Evolutionary conservation across 2,888 invertebrate species (phyloP).

Genomic region (Cryptus armator): DNA sequence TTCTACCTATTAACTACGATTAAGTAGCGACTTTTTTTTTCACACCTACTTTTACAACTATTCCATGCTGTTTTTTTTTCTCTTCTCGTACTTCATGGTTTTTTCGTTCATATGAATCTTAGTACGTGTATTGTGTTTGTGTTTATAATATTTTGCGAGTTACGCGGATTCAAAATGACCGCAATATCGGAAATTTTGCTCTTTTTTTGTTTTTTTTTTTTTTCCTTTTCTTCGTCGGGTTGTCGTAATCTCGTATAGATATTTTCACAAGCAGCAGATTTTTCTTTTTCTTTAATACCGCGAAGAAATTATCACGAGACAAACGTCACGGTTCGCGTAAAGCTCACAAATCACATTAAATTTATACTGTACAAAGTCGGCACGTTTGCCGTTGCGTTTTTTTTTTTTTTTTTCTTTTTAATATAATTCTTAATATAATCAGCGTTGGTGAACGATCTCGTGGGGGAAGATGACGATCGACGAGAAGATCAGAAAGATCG

Average conservation of each 20-base stretch:
- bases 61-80: conserved; percentile 68
- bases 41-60: conserved; percentile 72
- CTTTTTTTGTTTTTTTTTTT: background rate
- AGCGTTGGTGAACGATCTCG: conserved; percentile 47
- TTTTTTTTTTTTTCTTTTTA: too few relatives aligned
- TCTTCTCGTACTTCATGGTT: conserved; percentile 21
- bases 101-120: conserved; percentile 61
- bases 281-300: background rate
- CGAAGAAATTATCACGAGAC: conserved; percentile 15
- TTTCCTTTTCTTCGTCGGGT: background rate
- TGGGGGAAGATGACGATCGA: conserved; percentile 40
- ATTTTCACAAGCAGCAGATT: conserved; percentile 2
- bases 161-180: conserved; percentile 64
- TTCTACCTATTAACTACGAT: conserved; percentile 58
- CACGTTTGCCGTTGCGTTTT: conserved; percentile 68
- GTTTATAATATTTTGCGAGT: conserved; percentile 37
- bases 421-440: conserved; percentile 44
- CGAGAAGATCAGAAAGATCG: conserved; percentile 24
- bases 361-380: conserved; percentile 77
- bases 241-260: background rate
- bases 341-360: conserved; percentile 53
- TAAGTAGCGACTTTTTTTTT: conserved; percentile 55
- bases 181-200: conserved; percentile 9
- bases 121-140: background rate
- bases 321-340: conserved; percentile 27